Evolutionary conservation across 1,140 invertebrate genomes (phyloP).

Genomic region (Diuraphis noxia): DNA sequence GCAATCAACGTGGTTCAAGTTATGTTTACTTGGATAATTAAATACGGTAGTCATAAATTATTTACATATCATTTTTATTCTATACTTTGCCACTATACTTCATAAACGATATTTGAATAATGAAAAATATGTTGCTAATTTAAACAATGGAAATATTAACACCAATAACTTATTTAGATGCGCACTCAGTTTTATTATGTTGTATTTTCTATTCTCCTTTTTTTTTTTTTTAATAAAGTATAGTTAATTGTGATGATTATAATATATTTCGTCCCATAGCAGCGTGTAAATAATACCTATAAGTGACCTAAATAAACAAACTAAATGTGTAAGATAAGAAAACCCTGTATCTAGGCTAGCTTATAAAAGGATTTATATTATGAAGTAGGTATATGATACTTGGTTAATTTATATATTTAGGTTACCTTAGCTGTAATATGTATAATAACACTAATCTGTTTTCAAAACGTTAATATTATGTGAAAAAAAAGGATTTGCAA

Average conservation of each 20-base stretch:
- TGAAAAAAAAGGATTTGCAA: neutral
- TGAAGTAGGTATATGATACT: neutral
- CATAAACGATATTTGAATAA: neutral
- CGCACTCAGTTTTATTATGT: neutral
- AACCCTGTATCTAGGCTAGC: neutral
- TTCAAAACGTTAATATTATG: neutral
- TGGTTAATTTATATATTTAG: conserved; percentile 1
- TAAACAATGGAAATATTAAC: neutral
- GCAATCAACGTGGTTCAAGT: neutral
- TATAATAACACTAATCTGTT: neutral
- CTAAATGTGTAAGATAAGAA: neutral
- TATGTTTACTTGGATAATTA: neutral
- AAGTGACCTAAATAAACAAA: neutral
- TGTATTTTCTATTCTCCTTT: neutral
- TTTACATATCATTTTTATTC: neutral
- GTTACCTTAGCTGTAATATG: neutral
- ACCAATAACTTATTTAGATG: neutral
- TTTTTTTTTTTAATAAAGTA: neutral
- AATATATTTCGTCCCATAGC: neutral
- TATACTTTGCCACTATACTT: neutral
- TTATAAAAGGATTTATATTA: conserved; percentile 11
- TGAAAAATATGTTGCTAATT: neutral
- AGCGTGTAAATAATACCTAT: neutral
- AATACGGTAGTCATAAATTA: neutral
- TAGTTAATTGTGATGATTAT: neutral